Percentiles rank a stretch among this genome's conserved stretches.
phyloP scores from a whole-genome alignment of 2,888 invertebrate genomes.

The Tipula confusa region DNA sequence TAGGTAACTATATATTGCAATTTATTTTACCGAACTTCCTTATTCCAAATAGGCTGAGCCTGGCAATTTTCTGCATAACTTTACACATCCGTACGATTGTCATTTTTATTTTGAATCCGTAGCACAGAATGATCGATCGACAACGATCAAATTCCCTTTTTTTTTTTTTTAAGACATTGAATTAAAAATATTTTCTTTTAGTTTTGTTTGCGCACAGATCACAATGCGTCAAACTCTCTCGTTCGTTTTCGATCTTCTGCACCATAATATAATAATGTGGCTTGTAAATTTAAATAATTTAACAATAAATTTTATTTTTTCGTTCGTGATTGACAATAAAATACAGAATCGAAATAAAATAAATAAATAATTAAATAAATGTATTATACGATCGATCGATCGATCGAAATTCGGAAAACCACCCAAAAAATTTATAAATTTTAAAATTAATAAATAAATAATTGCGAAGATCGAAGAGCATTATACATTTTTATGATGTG shows the following conservation, averaged over 20 bases:
- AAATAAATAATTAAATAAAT: conserved; percentile 6
- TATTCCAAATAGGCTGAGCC: too few species aligned
- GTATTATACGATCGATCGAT: neutral
- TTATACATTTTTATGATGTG: neutral
- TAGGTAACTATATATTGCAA: too few species aligned
- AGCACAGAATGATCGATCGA: neutral
- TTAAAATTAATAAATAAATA: neutral
- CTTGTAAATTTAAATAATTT: neutral
- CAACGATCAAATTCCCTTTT: neutral
- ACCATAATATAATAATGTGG: too few species aligned
- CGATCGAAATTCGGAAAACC: neutral
- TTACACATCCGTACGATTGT: too few species aligned
- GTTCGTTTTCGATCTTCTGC: neutral
- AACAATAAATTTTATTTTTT: conserved; percentile 21
- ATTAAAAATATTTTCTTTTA: neutral
- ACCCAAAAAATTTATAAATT: neutral
- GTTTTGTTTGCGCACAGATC: neutral
- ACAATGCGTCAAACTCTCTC: conserved; percentile 21
- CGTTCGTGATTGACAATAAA: neutral
- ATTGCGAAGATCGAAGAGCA: neutral
- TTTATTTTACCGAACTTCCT: too few species aligned
- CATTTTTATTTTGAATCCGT: neutral
- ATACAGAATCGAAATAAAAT: neutral
- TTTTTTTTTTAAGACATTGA: neutral
- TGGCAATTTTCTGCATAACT: too few species aligned